These are phyloP conservation scores for Haliaeetus leucogaster DNA, from an alignment of 2,113 vertebrate species.

Conservation along the genomic window DNA sequence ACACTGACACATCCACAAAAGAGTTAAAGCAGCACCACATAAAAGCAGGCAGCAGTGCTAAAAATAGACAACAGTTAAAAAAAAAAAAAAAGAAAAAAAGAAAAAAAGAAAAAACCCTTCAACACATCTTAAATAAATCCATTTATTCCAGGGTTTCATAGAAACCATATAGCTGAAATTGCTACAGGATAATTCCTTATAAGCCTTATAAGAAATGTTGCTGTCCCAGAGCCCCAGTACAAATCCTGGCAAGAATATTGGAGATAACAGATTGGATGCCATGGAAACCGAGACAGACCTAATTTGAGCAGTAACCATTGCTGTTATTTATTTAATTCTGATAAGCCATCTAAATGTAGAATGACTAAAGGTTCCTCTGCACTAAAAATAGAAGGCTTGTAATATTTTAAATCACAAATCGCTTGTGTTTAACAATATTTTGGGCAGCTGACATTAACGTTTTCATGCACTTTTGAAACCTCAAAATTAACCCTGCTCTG, in stretches of 20 bases:
- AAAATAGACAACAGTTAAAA: constrained; percentile 30
- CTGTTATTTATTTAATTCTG: constrained; percentile 73
- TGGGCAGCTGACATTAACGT: constrained; percentile 20
- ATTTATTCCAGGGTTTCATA: constrained; percentile 49
- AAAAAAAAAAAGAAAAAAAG: background rate
- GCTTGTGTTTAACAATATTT: constrained; percentile 61
- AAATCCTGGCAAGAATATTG: constrained; percentile 63
- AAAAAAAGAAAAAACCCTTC: background rate
- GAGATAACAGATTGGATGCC: constrained; percentile 72
- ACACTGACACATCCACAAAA: background rate
- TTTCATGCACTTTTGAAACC: background rate
- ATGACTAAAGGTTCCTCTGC: constrained; percentile 38
- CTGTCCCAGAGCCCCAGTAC: constrained; percentile 56
- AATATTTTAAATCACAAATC: constrained; percentile 60
- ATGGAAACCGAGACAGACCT: constrained; percentile 76
- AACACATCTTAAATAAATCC: constrained; percentile 32
- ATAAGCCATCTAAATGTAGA: constrained; percentile 66
- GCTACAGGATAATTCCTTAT: constrained; percentile 57
- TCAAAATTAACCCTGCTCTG: background rate
- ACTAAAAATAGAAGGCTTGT: constrained; percentile 70
- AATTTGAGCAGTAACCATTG: constrained; percentile 67
- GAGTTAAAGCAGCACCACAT: constrained; percentile 18
- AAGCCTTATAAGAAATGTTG: constrained; percentile 56
- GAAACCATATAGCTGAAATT: constrained; percentile 47
- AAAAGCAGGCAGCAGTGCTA: constrained; percentile 22